Conservation (phyloP, 2,888 invertebrate genomes). For the Eustalomyia histrio region DNA sequence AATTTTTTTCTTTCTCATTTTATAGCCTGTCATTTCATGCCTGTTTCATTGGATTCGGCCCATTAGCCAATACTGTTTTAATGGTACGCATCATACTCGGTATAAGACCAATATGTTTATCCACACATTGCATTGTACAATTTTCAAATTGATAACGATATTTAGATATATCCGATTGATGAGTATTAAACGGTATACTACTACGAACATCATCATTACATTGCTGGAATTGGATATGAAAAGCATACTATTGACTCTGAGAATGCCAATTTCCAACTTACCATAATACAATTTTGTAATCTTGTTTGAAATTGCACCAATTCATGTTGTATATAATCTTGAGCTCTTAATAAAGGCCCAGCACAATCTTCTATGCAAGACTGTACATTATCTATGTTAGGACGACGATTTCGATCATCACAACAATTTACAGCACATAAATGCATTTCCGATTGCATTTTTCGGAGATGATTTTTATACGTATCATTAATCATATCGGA, state of each 20-base stretch:
- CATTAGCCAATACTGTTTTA: conserved; percentile 71
- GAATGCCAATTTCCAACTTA: conserved; percentile 41
- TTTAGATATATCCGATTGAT: conserved; percentile 69
- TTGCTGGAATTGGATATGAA: conserved; percentile 66
- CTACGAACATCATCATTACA: conserved; percentile 71
- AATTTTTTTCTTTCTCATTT: no score
- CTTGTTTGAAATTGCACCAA: conserved; percentile 72
- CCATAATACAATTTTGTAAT: conserved; percentile 73
- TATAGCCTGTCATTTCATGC: neutral
- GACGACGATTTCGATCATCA: conserved; percentile 69
- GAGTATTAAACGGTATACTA: conserved; percentile 68
- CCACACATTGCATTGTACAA: conserved; percentile 73
- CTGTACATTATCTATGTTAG: conserved; percentile 73
- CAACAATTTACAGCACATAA: conserved; percentile 73
- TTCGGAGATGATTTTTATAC: conserved; percentile 72
- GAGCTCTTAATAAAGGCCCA: conserved; percentile 71
- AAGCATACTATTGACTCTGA: no score
- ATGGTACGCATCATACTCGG: conserved; percentile 73
- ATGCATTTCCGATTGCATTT: conserved; percentile 75
- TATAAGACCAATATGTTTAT: conserved; percentile 72
- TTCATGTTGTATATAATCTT: conserved; percentile 74
- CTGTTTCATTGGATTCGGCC: conserved; percentile 64
- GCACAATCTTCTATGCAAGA: conserved; percentile 75
- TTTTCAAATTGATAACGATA: conserved; percentile 72
- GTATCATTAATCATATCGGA: conserved; percentile 74